These are phyloP conservation scores for Hydrolagus colliei DNA, from an alignment of 2,797 vertebrate genomes.

Conservation along the genomic window DNA sequence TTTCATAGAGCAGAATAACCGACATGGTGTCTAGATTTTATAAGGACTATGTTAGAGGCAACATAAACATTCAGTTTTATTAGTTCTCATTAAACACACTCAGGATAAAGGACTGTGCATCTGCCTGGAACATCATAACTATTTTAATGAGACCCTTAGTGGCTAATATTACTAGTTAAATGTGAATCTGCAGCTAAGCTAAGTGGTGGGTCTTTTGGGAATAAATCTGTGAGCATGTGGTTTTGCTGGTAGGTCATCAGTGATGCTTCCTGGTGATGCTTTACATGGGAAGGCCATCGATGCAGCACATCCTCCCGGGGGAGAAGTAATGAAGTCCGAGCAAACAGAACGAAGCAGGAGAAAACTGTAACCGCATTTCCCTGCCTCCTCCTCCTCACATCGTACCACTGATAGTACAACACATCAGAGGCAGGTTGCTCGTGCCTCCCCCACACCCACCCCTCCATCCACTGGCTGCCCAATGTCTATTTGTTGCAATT, in stretches of 20 bases:
- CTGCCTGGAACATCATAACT: constrained; percentile 19
- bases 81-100: constrained; percentile 9
- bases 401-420: no score
- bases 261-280: neutral
- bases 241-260: neutral
- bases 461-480: no score
- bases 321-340: constrained; percentile 3
- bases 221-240: neutral
- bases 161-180: constrained; percentile 4
- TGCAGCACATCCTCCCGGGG: neutral
- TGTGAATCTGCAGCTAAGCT: constrained; percentile 14
- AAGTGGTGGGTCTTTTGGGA: constrained; percentile 4
- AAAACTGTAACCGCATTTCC: no score
- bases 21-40: constrained; percentile 2
- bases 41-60: neutral
- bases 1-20: no score
- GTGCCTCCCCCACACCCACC: no score
- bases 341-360: neutral
- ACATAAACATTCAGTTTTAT: constrained; percentile 19
- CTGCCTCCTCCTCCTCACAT: no score
- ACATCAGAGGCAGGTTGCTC: no score
- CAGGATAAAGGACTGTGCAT: constrained; percentile 22
- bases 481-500: no score
- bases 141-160: constrained; percentile 23
- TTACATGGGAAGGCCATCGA: neutral